Evolutionary conservation across 2,888 invertebrate genomes (phyloP), one percentile per base, ranked within the genome.

Genomic region (Acrobasis repandana): DNA sequence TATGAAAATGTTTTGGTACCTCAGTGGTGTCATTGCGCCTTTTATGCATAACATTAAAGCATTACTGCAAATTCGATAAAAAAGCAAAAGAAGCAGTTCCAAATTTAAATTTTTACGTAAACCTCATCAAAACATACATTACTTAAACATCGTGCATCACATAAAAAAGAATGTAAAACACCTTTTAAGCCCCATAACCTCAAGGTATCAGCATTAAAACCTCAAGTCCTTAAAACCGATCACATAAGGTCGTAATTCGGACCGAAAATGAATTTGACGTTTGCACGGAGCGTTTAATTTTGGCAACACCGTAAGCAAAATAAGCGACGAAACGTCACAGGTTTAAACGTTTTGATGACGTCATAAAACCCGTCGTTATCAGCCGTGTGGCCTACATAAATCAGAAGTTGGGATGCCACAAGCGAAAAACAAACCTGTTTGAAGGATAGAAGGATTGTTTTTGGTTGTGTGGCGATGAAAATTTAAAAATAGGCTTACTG

Each of bases 281-380:
- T 61, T 46, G 65, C 57, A 65, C 46, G 56, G 48, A 58, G 60
- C 64, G 63, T 66, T 68, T 68, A 65, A 66, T 67, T 66, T 66
- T 58, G 65, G 64, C 68, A 72, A 67, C 71, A 76, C 70, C 74
- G 73, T 74, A 72, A 76, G 71, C 65, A 61, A 72, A 78, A 73
- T 74, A 74, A 70, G 68, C 70, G 70, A 72, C 51, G 60, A 69
- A 66, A 73, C 76, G 76, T 78, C 79, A 77, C 75, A 75, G 74
- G 78, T 78, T 80, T 79, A 82, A 84, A 76, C 80, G 77, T 69
- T 83, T 84, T 84, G 82, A 86, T 84, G 85, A 83, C 82, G 80
- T 85, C 82, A 84, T 86, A 84, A 77, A 71, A 68, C 75, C 73
- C 73, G 70, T 72, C 77, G 77, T 82, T 80, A 86, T 83, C 83